A percentile compares a stretch with the other conserved stretches of the same genome.
These are phyloP conservation scores for Uria lomvia DNA, from an alignment of 2,113 vertebrate genomes.

Conservation along the genomic window DNA sequence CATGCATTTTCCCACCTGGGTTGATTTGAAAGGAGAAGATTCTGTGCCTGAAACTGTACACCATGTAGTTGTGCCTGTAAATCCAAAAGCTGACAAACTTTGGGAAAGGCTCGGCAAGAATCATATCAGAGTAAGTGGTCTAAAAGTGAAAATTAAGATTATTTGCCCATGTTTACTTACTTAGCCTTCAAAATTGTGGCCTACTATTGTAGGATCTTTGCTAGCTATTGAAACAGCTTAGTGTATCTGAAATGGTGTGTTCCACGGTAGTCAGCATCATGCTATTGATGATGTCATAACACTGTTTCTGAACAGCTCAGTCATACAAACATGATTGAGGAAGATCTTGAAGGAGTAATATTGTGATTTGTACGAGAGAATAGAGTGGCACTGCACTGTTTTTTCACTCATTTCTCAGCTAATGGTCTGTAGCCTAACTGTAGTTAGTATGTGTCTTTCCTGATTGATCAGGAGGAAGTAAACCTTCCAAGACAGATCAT, in stretches of 20 bases:
- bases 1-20: constrained; percentile 99
- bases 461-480: background rate
- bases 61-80: constrained; percentile 92
- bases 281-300: background rate
- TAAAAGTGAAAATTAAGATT: background rate
- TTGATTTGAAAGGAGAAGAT: constrained; percentile 97
- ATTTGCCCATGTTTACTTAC: background rate
- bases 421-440: background rate
- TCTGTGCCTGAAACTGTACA: constrained; percentile 96
- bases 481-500: background rate
- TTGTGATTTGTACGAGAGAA: background rate
- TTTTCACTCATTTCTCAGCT: background rate
- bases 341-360: background rate
- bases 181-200: background rate
- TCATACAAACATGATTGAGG: background rate
- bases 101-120: constrained; percentile 92
- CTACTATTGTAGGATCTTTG: background rate
- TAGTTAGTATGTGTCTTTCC: background rate
- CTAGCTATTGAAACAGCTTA: background rate
- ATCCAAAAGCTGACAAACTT: constrained; percentile 86
- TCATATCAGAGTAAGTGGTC: constrained; percentile 82
- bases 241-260: background rate
- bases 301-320: background rate
- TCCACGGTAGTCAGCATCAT: background rate
- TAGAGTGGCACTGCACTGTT: no score